phyloP scores from a whole-genome alignment of 2,113 vertebrate species.

The Cephalopholis sonnerati region DNA sequence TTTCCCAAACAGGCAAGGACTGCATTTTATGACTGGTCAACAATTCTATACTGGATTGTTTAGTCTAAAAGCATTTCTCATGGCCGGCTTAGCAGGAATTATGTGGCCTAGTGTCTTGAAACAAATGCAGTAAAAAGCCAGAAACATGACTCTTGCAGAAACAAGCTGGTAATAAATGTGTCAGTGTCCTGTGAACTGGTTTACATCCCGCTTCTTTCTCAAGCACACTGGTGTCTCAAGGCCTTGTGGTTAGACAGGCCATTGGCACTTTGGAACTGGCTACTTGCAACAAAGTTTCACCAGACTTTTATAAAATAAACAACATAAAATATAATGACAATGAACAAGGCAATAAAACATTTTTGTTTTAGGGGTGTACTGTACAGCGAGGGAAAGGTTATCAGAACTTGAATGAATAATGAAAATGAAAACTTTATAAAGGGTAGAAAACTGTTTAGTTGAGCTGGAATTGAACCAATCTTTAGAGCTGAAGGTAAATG shows the following conservation, averaged over 20 bases:
- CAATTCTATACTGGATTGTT: conserved; percentile 34
- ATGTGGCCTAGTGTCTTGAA: conserved; percentile 42
- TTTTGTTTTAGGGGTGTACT: not conserved
- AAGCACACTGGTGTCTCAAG: conserved; percentile 17
- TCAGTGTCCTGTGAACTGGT: conserved; percentile 49
- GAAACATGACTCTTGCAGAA: conserved; percentile 52
- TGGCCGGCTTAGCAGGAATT: conserved; percentile 24
- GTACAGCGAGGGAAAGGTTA: not conserved
- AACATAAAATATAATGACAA: not conserved
- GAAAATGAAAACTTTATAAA: not conserved
- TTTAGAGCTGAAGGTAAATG: not conserved
- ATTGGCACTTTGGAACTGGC: not conserved
- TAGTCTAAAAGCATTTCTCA: conserved; percentile 56
- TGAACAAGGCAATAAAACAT: too few relatives aligned
- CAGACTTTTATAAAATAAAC: not conserved
- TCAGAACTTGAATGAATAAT: not conserved
- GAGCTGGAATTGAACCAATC: not conserved
- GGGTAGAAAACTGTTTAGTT: not conserved
- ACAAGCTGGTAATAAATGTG: conserved; percentile 61
- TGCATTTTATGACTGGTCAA: conserved; percentile 27
- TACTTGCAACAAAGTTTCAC: conserved; percentile 7
- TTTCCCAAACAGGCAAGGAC: conserved; percentile 8
- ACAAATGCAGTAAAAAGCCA: conserved; percentile 61
- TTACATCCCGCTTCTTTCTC: conserved; percentile 43
- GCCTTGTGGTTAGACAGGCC: conserved; percentile 9